Evolutionary conservation across 2,888 invertebrate species (phyloP).

Genomic region (Acrocyrtus sp.): DNA sequence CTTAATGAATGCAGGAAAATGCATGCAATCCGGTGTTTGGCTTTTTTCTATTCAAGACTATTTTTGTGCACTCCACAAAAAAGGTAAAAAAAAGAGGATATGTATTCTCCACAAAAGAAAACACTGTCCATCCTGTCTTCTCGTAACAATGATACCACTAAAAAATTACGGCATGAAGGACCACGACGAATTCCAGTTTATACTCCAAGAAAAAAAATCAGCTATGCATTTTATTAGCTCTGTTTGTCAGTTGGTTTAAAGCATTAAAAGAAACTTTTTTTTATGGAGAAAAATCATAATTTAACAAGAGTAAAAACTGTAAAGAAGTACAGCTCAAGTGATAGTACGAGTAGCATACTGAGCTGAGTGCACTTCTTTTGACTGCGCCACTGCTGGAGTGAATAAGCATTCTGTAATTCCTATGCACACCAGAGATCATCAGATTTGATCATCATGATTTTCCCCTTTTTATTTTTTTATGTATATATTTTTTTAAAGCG

Average conservation of each 20-base stretch:
- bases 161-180: neutral
- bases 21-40: conserved; percentile 4
- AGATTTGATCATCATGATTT: neutral
- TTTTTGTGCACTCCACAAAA: too few species aligned
- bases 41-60: neutral
- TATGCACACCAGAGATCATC: neutral
- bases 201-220: too few species aligned
- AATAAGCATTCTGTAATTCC: neutral
- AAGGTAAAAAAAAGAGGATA: too few species aligned
- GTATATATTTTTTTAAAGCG: too few species aligned
- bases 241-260: too few species aligned
- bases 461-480: neutral
- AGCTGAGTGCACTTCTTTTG: too few species aligned
- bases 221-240: neutral
- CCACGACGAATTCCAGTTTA: neutral
- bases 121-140: neutral
- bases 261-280: neutral
- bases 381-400: neutral
- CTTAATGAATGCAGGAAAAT: neutral
- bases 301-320: neutral
- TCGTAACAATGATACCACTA: neutral
- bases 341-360: too few species aligned
- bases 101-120: too few species aligned
- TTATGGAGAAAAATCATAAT: neutral
- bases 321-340: neutral